Base-by-base conservation (phyloP, 2,113 vertebrate species). In the Nanorana parkeri region DNA sequence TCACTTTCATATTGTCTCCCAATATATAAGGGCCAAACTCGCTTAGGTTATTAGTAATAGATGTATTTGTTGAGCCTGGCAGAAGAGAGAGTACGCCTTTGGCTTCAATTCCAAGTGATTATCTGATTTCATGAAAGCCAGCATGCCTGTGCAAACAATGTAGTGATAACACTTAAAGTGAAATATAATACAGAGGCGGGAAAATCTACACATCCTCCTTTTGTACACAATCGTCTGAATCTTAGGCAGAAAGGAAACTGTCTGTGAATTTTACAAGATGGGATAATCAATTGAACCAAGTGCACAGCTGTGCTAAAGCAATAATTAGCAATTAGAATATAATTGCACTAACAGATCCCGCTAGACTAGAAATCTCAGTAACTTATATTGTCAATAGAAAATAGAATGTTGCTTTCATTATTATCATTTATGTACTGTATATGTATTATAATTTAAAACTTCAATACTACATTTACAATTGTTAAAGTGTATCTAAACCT, bases 91-190 rank as follows among this genome's bases (percentile, higher is more conserved):
- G 77, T 85, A 79, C 77, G 84, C 61, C 68, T 77, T 79, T 80
- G 66, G 58, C 58, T 76, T 68, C 63, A 67, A 82, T 72, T 68
- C 26, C 10, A 78, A 77, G 77, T 69, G 61, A 86, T 85, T 81
- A 79, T 85, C 82, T 65, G 78, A 84, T 84, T 84, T 85, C 65
- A 83, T 83, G 63, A 81, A 75, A 67, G 67, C 52, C 23, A 26
- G 56, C 69, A 77, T 76, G 76, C 77, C 85, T 88, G 85, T 54
- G 68, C 77, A 88, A 87, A 86, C 78, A 81, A 61, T 68, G 41
- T 65, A 17, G 16, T 80, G 86, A 87, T 88, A 87, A 86, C 16
- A 24, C 71, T 55, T 68, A 61, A 68, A 65, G 58, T 79, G 55
- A 60, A 82, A 69, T 84, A 68, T 76, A 65, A 55, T 66, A 80